These are phyloP conservation scores for Mylabris sibirica DNA, from an alignment of 2,888 invertebrate genomes.

Conservation along the genomic window DNA sequence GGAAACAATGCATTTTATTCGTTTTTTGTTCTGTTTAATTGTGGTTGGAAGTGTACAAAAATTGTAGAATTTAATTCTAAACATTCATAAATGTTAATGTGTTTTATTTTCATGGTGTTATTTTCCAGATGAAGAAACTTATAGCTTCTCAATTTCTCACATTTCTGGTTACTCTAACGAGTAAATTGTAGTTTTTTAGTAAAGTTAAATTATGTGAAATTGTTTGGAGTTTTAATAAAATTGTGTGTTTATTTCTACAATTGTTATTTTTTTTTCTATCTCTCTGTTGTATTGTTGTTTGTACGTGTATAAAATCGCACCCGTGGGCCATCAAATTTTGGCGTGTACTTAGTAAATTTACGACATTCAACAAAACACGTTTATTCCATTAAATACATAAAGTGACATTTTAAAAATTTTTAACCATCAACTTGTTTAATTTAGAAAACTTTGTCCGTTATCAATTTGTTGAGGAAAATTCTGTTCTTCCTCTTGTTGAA, in stretches of 20 bases:
- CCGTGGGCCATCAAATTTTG: conserved; percentile 9
- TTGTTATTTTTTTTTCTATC: neutral
- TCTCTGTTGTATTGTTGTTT: neutral
- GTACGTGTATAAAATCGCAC: neutral
- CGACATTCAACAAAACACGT: conserved; percentile 15
- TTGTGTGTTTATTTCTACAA: conserved; percentile 17
- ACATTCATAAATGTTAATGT: no score
- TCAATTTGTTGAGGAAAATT: neutral
- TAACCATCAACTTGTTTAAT: neutral
- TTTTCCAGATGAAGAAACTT: neutral
- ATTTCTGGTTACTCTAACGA: neutral
- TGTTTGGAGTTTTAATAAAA: conserved; percentile 2
- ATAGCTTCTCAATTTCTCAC: neutral
- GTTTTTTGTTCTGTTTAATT: neutral
- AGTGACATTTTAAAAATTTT: conserved; percentile 14
- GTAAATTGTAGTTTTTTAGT: neutral
- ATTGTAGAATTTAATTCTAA: neutral
- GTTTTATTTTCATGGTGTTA: no score
- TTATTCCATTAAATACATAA: conserved; percentile 18
- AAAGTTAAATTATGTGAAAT: neutral
- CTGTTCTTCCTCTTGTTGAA: neutral
- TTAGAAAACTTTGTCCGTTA: neutral
- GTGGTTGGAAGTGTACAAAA: neutral
- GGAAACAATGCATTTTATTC: neutral
- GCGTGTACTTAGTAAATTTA: conserved; percentile 12